Percentiles rank a stretch among this genome's conserved stretches.
These are phyloP conservation scores for Colinus virginianus DNA, from an alignment of 2,113 vertebrate genomes.

Conservation along the genomic window DNA sequence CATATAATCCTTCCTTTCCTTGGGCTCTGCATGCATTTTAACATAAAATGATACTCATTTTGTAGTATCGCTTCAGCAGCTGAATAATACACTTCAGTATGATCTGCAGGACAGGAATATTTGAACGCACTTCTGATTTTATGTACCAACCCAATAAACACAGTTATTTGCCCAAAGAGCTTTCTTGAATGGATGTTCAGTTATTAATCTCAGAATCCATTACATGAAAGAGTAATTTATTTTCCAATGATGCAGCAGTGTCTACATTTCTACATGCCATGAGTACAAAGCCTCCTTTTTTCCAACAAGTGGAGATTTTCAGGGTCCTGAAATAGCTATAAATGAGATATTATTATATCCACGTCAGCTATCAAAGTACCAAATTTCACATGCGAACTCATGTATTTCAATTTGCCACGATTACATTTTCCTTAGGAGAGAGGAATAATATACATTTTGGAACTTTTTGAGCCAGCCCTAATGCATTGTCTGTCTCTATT, in stretches of 20 bases:
- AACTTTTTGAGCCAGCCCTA: neutral
- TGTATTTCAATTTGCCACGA: neutral
- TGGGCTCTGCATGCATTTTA: neutral
- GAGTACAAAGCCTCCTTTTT: neutral
- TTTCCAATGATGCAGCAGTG: neutral
- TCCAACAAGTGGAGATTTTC: neutral
- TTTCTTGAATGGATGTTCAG: neutral
- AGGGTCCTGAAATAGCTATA: neutral
- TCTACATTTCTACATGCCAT: neutral
- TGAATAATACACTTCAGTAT: neutral
- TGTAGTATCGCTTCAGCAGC: neutral
- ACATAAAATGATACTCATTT: neutral
- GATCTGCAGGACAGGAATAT: neutral
- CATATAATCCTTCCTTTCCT: neutral
- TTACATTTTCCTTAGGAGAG: neutral
- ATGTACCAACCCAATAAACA: neutral
- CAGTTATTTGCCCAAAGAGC: neutral
- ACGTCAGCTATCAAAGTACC: neutral
- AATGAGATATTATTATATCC: neutral
- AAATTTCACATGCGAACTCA: rapidly evolving
- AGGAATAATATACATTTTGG: neutral
- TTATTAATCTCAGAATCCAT: neutral
- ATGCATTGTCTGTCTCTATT: rapidly evolving
- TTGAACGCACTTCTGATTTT: neutral
- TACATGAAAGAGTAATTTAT: neutral